Base-by-base conservation (phyloP, 2,797 vertebrate genomes). In the Menidia menidia region DNA sequence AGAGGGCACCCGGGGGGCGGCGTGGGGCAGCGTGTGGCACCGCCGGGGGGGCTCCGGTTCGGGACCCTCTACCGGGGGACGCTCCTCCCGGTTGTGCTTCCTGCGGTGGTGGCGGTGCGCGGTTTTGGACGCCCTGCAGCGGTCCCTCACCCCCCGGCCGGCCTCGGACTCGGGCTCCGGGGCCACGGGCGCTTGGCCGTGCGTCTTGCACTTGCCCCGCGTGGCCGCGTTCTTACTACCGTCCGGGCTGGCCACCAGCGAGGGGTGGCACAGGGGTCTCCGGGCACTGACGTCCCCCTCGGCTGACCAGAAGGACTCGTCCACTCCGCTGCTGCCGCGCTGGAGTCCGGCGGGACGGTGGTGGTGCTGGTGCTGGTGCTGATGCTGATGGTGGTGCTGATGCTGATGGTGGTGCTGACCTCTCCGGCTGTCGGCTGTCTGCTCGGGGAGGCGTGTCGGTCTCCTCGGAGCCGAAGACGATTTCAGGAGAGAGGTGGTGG, bases 221-320 rank as follows among this genome's bases (percentile, higher is more conserved):
- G 89, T 80, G 78, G 90, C 88, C 58, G 90, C 87, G 14, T 64
- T 14, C 8, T 79, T 67, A 68, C 85, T 53, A 57, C 85, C 78
- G 74, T 88, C 89, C 77, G 68, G 85, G 72, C 73, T 74, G 77
- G 73, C 77, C 44, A 78, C 15, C 25, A 90, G 81, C 35, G 93
- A 92, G 12, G 97, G 97, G 80, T 96, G 95, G 86, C 97, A 98
- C 76, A 98, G 93, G 84, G 97, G 97, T 96, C 97, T 96, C 86
- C 96, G 94, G 60, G 95, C 95, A 70, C 96, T 98, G 74, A 95
- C 91, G 82, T 98, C 97, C 82, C 95, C 88, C 63, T 95, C 94
- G 71, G 93, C 90, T 68, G 92, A 86, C 86, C 94, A 93, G 82
- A 84, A 90, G 54, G 93, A 89, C 67, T 90, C 93, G 68, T 88